Evolutionary conservation across 2,888 invertebrate genomes (phyloP), one percentile per base, ranked within the genome.

Genomic region (Caradrina clavipalpis): DNA sequence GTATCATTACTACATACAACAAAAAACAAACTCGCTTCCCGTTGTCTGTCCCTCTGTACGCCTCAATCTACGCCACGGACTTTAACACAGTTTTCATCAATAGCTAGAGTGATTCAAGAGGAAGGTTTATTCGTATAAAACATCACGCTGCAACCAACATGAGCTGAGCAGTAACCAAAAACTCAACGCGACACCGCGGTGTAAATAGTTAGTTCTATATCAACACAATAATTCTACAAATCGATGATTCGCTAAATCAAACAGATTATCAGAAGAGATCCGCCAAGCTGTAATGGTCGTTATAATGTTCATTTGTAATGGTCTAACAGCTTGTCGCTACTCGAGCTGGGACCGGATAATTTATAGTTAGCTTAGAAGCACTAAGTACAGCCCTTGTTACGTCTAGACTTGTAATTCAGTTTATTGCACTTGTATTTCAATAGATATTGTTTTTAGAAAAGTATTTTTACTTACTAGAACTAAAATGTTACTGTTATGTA

Each of bases 281-380:
- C 10, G 8, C 10, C 6, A 35, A 60, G 63, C 47, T 15, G 22
- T 47, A 65, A 67, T 67, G 39, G 60, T 49, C 47, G 53, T 55
- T 64, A 70, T 72, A 80, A 64, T 73, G 81, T 73, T 59, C 58
- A 60, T 73, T 67, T 68, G 68, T 72, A 69, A 57, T 65, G 47
- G 54, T 55, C 15, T 21, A 69, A 53, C 70, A 61, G 50, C 59
- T 31, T 68, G 82, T 81, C 84, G 81, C 81, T 83, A 83, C 81
- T 59, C 59, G 66, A 39, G n/a, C 54, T 71, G n/a, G 54, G 53
- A 50, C 45, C 21, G 5, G 51, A 59, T 83, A 74, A 83, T 83
- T 77, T 81, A 83, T 81, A 62, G 64, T 51, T 61, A 19, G 65
- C 57, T 64, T 42, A 19, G 61, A 61, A 60, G 49, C 22, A 11